Percentiles rank a stretch among this genome's conserved stretches.
phyloP scores from a whole-genome alignment of 2,888 invertebrate genomes.

The Drosophila testacea region DNA sequence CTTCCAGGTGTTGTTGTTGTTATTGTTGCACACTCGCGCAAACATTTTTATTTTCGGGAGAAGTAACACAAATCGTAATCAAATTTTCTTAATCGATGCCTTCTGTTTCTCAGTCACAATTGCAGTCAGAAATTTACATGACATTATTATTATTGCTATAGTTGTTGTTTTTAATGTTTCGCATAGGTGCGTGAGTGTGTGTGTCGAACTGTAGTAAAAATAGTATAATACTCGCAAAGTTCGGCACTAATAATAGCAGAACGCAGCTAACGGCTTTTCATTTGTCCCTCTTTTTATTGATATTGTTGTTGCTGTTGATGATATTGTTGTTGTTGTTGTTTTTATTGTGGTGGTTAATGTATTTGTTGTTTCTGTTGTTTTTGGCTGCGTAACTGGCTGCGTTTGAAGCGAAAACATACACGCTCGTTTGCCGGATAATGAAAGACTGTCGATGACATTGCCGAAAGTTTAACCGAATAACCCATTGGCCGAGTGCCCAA shows the following conservation, averaged over 20 bases:
- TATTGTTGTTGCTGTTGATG: slow-evolving; percentile 31
- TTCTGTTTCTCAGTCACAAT: neutral
- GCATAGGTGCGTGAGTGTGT: slow-evolving; percentile 14
- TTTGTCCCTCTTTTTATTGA: slow-evolving; percentile 32
- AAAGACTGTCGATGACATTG: slow-evolving; percentile 58
- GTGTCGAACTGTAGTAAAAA: slow-evolving; percentile 57
- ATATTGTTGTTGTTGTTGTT: slow-evolving; percentile 24
- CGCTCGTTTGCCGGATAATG: slow-evolving; percentile 69
- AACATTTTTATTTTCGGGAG: slow-evolving; percentile 35
- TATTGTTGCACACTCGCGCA: slow-evolving; percentile 25
- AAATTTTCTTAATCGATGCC: slow-evolving; percentile 10
- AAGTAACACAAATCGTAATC: slow-evolving; percentile 21
- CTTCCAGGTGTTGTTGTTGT: slow-evolving; percentile 9
- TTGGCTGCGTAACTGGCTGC: slow-evolving; percentile 46
- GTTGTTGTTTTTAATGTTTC: slow-evolving; percentile 13
- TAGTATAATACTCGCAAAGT: slow-evolving; percentile 62
- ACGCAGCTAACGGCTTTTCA: slow-evolving; percentile 54
- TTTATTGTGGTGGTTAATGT: slow-evolving; percentile 28
- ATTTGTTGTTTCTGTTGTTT: slow-evolving; percentile 24
- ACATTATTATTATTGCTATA: slow-evolving; percentile 16
- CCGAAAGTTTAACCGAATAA: slow-evolving; percentile 55
- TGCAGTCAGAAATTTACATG: slow-evolving; percentile 1
- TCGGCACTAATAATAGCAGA: slow-evolving; percentile 69
- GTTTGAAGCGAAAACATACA: slow-evolving; percentile 63
- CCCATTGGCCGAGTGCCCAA: slow-evolving; percentile 54